A percentile compares a stretch with the other conserved stretches of the same genome.
Evolutionary conservation across 2,888 invertebrate species (phyloP).

Genomic region (Drosophila conformis): DNA sequence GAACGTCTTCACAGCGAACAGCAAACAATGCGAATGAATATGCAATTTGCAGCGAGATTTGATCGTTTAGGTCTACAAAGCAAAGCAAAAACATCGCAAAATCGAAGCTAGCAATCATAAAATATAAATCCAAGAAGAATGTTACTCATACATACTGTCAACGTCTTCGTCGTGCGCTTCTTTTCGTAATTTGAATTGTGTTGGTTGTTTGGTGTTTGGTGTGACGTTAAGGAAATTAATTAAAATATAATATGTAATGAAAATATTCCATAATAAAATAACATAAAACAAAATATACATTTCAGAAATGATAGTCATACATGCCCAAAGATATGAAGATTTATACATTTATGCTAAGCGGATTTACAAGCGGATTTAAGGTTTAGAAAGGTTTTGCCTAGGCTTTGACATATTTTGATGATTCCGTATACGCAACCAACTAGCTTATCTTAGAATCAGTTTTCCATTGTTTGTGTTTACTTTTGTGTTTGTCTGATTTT

Average conservation of each 20-base stretch:
- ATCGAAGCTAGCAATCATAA: conserved; percentile 5
- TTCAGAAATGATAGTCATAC: not conserved
- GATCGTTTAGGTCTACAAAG: not conserved
- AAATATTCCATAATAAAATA: not conserved
- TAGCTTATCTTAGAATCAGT: not conserved
- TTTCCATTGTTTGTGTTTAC: not conserved
- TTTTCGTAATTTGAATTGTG: conserved; percentile 10
- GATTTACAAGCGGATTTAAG: not conserved
- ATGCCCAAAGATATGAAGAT: conserved; percentile 1
- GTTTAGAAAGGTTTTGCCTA: not conserved
- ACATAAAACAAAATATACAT: not conserved
- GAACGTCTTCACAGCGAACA: conserved; percentile 16
- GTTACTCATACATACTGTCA: conserved; percentile 45
- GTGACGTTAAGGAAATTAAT: conserved; percentile 11
- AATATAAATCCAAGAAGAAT: conserved; percentile 6
- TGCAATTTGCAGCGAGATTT: not conserved
- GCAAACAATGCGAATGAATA: conserved; percentile 19
- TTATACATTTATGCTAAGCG: not conserved
- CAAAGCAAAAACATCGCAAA: conserved; percentile 9
- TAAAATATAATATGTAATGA: conserved; percentile 3
- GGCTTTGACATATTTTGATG: not conserved
- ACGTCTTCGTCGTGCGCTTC: conserved; percentile 30
- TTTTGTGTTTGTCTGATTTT: not conserved
- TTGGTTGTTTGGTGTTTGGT: conserved; percentile 3
- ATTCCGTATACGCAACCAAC: not conserved